Evolutionary conservation across 1,140 invertebrate genomes (phyloP), one percentile per base, ranked within the genome.

Genomic region (Aethina tumida): DNA sequence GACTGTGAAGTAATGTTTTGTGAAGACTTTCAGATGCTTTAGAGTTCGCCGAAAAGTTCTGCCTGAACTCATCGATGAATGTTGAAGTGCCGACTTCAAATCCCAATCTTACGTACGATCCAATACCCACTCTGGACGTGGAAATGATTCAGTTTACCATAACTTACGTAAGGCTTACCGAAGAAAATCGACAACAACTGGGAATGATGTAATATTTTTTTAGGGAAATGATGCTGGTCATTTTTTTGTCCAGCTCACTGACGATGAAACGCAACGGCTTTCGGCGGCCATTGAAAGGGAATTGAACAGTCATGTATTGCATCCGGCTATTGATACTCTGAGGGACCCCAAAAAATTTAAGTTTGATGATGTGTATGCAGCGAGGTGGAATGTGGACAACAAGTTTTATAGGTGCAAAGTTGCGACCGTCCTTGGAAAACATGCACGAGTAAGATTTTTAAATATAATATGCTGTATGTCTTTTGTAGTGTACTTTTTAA

Each of bases 201-300:
- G 3, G 2, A n/a, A 7, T 13, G 2, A 13, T 2, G n/a, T 10
- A 31, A 19, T 43, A 29, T 37, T 20, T 13, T 38, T 41, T 52
- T 6, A 48, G 77, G 71, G 35, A 66, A 1, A 55, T 67, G 65
- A 69, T 50, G 69, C 75, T 1, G 66, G 68, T 31, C 67, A 71
- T 48, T 82, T 82, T 54, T 82, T 70, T 69, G 71, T 63, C 12
- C 69, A 70, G 24, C 59, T 69, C 32, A 58, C 62, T 30, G 64
- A 71, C 25, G 57, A 65, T 8, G 59, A 45, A 14, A 56, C 52
- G 2, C 36, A 41, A 10, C 15, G 45, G 6, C 34, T 52, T 10
- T 17, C 62, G 9, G 13, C 41, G 2, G 28, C 40, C 20, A 60
- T 67, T 9, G 12, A 61, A n/a, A 48, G 50, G 20, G 24, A 37